A percentile compares a stretch with the other conserved stretches of the same genome.
These are phyloP conservation scores for Okapia johnstoni DNA, from an alignment of 2,113 vertebrate genomes.

Conservation along the genomic window DNA sequence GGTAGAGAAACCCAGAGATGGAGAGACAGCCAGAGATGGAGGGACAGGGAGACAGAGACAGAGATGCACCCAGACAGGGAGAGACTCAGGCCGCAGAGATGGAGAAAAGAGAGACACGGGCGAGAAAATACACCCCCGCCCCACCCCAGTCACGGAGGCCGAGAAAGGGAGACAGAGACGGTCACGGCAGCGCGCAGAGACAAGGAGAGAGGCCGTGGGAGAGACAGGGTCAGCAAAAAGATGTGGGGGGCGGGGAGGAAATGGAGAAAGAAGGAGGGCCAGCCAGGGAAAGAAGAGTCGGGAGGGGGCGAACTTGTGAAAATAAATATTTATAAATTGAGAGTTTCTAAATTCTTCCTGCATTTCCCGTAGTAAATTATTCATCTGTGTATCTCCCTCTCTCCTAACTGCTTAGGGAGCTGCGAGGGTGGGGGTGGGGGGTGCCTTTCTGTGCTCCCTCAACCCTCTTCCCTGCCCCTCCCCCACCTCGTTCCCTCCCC, in stretches of 20 bases:
- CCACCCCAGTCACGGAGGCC: neutral
- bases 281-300: neutral
- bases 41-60: neutral
- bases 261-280: neutral
- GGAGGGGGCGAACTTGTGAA: slow-evolving; percentile 50
- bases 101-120: neutral
- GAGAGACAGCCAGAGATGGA: neutral
- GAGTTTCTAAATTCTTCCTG: slow-evolving; percentile 73
- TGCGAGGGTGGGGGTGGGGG: neutral
- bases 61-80: neutral
- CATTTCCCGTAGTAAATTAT: slow-evolving; percentile 79
- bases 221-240: neutral
- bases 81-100: neutral
- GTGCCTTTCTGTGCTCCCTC: neutral
- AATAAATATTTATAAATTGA: slow-evolving; percentile 79
- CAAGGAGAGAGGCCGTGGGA: neutral
- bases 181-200: neutral
- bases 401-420: slow-evolving; percentile 50
- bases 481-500: neutral
- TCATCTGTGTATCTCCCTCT: slow-evolving; percentile 69
- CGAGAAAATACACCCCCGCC: neutral
- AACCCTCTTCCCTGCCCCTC: neutral
- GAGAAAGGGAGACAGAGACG: neutral
- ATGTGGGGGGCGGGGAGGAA: neutral
- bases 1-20: neutral